Conservation (phyloP, 1,140 invertebrate species). For the Temnothorax curvispinosus region DNA sequence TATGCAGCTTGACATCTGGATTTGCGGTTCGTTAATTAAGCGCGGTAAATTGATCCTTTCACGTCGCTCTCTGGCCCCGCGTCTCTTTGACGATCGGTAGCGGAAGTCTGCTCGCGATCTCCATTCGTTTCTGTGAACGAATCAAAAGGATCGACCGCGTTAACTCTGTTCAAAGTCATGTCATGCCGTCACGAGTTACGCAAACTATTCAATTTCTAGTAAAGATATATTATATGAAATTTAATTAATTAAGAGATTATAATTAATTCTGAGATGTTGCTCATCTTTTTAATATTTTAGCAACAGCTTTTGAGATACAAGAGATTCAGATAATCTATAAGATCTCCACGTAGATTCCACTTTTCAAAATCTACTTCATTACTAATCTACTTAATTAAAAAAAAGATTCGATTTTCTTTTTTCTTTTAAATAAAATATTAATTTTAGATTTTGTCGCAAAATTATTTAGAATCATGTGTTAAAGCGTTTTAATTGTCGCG, state of each 20-base stretch:
- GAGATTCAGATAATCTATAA: neutral
- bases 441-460: neutral
- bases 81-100: slow-evolving; percentile 56
- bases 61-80: slow-evolving; percentile 22
- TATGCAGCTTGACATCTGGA: slow-evolving; percentile 38
- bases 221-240: neutral
- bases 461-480: neutral
- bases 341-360: neutral
- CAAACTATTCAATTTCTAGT: neutral
- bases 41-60: slow-evolving; percentile 66
- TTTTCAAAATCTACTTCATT: neutral
- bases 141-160: neutral
- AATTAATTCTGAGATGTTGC: neutral
- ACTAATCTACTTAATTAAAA: neutral
- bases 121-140: slow-evolving; percentile 13
- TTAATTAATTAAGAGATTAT: neutral
- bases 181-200: neutral
- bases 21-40: slow-evolving; percentile 58
- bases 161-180: neutral
- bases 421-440: neutral
- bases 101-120: slow-evolving; percentile 26
- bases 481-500: neutral
- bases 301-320: neutral
- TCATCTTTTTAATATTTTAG: neutral
- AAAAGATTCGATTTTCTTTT: neutral